Evolutionary conservation across 1,140 invertebrate genomes (phyloP).

Genomic region (Homarus americanus): DNA sequence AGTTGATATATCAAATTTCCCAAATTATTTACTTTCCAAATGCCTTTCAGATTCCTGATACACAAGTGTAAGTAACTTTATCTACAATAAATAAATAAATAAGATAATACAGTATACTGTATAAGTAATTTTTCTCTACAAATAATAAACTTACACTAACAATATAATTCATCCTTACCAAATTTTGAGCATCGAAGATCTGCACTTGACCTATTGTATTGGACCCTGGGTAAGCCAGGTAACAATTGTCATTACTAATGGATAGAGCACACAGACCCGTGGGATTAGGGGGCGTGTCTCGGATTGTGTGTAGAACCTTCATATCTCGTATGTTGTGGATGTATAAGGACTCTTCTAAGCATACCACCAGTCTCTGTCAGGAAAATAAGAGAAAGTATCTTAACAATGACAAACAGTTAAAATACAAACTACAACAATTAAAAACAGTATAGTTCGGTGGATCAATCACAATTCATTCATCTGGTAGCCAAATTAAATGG

Average conservation of each 20-base stretch:
- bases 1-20: too few species aligned
- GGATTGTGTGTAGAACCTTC: slow-evolving; percentile 98
- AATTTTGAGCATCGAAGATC: slow-evolving; percentile 97
- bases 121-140: too few species aligned
- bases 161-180: slow-evolving; percentile 82
- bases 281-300: slow-evolving; percentile 97
- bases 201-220: slow-evolving; percentile 96
- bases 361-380: slow-evolving; percentile 93
- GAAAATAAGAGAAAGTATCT: background rate
- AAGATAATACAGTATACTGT: too few species aligned
- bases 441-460: too few species aligned
- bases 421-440: background rate
- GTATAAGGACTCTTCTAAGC: slow-evolving; percentile 97
- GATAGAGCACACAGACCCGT: slow-evolving; percentile 95
- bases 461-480: too few species aligned
- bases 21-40: too few species aligned
- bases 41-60: too few species aligned
- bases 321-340: slow-evolving; percentile 99
- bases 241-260: slow-evolving; percentile 92
- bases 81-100: too few species aligned
- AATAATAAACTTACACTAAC: too few species aligned
- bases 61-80: too few species aligned
- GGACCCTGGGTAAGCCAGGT: slow-evolving; percentile 97
- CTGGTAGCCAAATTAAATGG: too few species aligned
- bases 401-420: background rate